Evolutionary conservation across 2,888 invertebrate species (phyloP).

Genomic region (Eupithecia pulchellata): DNA sequence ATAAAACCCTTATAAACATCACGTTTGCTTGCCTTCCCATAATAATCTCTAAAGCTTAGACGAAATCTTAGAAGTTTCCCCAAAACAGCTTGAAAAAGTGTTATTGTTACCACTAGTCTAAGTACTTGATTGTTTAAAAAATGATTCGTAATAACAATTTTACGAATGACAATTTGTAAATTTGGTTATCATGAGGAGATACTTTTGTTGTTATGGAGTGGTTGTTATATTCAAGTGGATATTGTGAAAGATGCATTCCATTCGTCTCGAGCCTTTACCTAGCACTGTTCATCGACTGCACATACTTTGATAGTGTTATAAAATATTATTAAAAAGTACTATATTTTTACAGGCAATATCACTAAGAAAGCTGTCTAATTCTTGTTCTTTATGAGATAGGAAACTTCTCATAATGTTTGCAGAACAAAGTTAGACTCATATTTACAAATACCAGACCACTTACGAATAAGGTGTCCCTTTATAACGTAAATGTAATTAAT

Average conservation of each 20-base stretch:
- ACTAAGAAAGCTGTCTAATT: slow-evolving; percentile 59
- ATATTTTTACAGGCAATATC: slow-evolving; percentile 74
- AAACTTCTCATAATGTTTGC: slow-evolving; percentile 29
- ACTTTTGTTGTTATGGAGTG: slow-evolving; percentile 65
- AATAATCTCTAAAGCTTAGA: slow-evolving; percentile 41
- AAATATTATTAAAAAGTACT: slow-evolving; percentile 53
- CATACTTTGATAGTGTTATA: slow-evolving; percentile 68
- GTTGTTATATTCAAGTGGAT: slow-evolving; percentile 73
- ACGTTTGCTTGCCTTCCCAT: slow-evolving; percentile 33
- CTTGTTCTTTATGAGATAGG: slow-evolving; percentile 48
- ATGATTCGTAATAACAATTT: slow-evolving; percentile 56
- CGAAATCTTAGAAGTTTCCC: slow-evolving; percentile 54
- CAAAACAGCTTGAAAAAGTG: slow-evolving; percentile 64
- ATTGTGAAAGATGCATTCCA: slow-evolving; percentile 83
- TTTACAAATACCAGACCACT: slow-evolving; percentile 69
- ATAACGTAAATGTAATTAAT: slow-evolving; percentile 52
- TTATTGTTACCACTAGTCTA: slow-evolving; percentile 85
- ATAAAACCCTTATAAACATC: slow-evolving; percentile 11
- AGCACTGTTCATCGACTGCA: slow-evolving; percentile 81
- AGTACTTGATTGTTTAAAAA: slow-evolving; percentile 75
- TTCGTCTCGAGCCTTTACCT: slow-evolving; percentile 69
- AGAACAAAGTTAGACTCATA: slow-evolving; percentile 49
- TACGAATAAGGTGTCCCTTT: slow-evolving; percentile 66
- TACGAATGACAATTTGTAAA: slow-evolving; percentile 45
- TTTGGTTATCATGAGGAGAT: slow-evolving; percentile 63